These are phyloP conservation scores for Cyphomyrus discorhynchus DNA, from an alignment of 2,113 vertebrate species.

Conservation along the genomic window DNA sequence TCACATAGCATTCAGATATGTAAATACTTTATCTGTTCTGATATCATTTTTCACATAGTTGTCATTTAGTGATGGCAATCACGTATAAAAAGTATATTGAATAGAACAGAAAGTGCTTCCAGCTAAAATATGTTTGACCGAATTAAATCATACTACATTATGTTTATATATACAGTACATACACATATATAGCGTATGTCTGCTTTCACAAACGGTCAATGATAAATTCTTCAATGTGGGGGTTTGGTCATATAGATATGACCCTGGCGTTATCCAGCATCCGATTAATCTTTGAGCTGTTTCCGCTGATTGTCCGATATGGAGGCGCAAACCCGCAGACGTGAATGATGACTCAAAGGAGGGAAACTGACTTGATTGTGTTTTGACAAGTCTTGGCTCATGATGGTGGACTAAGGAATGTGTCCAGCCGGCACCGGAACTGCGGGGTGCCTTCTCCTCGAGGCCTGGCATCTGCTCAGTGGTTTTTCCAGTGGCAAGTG, in stretches of 20 bases:
- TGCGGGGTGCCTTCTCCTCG: not conserved
- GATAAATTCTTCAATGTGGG: not conserved
- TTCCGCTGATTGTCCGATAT: not conserved
- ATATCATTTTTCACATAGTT: not conserved
- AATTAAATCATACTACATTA: not conserved
- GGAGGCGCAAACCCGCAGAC: not conserved
- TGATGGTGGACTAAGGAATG: not conserved
- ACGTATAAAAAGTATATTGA: not conserved
- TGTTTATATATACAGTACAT: not conserved
- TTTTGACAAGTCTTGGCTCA: conserved; percentile 13
- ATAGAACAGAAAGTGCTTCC: not conserved
- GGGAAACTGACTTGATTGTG: not conserved
- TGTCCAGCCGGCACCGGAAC: not conserved
- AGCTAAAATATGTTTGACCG: not conserved
- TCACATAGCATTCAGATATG: not conserved
- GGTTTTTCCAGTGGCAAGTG: not conserved
- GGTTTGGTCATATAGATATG: not conserved
- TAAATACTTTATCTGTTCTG: not conserved
- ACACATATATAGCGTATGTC: not conserved
- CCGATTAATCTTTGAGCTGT: not conserved
- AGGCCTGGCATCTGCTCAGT: not conserved
- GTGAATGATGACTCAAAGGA: not conserved
- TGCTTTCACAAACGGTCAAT: not conserved
- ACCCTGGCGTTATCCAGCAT: not conserved
- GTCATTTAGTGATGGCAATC: not conserved